These are phyloP conservation scores for Passer montanus DNA, from an alignment of 2,113 vertebrate species.

Conservation along the genomic window DNA sequence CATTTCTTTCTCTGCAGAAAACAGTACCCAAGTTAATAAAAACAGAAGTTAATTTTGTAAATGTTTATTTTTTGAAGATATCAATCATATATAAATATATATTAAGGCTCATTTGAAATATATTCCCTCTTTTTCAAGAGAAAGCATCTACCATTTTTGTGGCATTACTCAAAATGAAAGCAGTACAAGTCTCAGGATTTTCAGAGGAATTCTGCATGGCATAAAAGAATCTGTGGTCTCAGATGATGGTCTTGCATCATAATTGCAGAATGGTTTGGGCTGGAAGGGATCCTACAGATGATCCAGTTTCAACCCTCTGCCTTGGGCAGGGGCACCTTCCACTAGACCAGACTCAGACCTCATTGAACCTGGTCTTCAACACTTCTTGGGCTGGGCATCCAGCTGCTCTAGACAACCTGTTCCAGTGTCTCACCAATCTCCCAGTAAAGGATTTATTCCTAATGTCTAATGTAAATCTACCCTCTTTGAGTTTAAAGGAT, in stretches of 20 bases:
- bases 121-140: background rate
- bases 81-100: background rate
- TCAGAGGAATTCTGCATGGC: background rate
- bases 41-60: background rate
- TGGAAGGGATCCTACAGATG: background rate
- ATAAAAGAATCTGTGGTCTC: background rate
- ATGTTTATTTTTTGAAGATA: background rate
- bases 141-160: background rate
- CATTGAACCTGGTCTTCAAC: background rate
- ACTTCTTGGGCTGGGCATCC: background rate
- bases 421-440: background rate
- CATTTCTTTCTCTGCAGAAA: background rate
- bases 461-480: background rate
- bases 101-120: background rate
- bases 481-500: background rate
- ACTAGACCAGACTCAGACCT: background rate
- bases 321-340: background rate
- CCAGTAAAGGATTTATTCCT: background rate
- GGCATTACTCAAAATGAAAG: background rate
- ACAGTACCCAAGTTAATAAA: background rate
- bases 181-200: background rate
- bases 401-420: background rate
- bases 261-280: background rate
- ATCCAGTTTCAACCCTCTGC: background rate
- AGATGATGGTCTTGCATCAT: rapidly evolving